Evolutionary conservation across 2,888 invertebrate genomes (phyloP), one percentile per base, ranked within the genome.

Genomic region (Troilus luridus): DNA sequence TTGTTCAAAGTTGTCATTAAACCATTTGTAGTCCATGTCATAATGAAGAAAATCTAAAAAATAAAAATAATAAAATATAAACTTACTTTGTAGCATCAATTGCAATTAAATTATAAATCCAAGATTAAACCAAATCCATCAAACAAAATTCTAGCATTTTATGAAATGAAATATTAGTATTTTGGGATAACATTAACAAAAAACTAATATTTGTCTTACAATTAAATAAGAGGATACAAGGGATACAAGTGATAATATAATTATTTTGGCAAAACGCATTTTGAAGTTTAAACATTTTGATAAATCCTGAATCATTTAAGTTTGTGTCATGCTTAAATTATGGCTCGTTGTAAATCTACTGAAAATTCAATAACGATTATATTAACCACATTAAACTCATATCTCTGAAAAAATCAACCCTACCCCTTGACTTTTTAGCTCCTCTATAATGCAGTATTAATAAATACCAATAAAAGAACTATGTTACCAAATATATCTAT

Each of bases 1-100:
- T 58, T 85, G 11, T n/a, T 85, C 85, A 85, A 85, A 85, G 56
- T 85, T 85, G 41, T 85, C 85, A 85, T 58, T 85, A n/a, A 85
- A 85, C 85, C 85, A 85, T 56, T 85, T 85, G 56, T n/a, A 85
- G 56, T 85, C 85, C 85, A 85, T 85, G 11, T 56, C 56, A 41
- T 56, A 85, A 56, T 85, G 56, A 85, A 85, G 85, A 58, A 85
- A 85, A 56, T 56, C 85, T 85, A 58, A 85, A 85, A 81, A n/a
- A 67, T 11, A 67, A 24, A 27, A 72, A 72, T 5, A 41, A 67
- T 1, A 19, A 64, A n/a, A 64, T 10, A 64, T 10, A n/a, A n/a
- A 64, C 64, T 62, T 62, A 62, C 5, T 19, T 62, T 21, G 21
- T 62, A 62, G 41, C 5, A 21, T 62, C 7, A 62, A 21, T 62